These are phyloP conservation scores for Celastrina argiolus DNA, from an alignment of 2,888 invertebrate genomes.

Conservation along the genomic window DNA sequence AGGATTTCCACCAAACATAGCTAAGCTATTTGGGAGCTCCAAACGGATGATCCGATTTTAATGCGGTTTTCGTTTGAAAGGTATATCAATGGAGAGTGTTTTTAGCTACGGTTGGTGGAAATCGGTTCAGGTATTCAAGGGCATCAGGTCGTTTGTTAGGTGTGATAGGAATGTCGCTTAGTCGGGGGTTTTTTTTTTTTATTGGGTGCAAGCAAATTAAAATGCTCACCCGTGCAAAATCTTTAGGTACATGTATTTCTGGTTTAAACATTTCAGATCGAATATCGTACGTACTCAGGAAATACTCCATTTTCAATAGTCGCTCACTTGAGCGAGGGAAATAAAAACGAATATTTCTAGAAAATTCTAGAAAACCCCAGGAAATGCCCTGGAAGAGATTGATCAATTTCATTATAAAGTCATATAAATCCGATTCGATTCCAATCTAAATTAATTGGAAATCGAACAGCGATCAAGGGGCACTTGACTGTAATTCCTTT, in stretches of 20 bases:
- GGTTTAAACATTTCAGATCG: background rate
- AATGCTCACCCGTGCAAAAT: no score
- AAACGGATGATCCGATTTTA: no score
- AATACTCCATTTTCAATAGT: background rate
- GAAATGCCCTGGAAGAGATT: background rate
- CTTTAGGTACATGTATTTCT: background rate
- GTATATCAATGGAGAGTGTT: no score
- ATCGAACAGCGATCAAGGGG: constrained; percentile 31
- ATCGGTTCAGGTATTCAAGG: no score
- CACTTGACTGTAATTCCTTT: constrained; percentile 35
- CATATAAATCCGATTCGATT: constrained; percentile 29
- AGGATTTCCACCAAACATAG: no score
- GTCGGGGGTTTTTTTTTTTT: no score
- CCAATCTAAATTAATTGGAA: constrained; percentile 36
- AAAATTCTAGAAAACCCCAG: background rate
- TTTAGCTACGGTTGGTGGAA: no score
- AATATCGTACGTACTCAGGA: background rate
- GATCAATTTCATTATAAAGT: constrained; percentile 32
- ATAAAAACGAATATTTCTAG: background rate
- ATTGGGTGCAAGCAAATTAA: no score
- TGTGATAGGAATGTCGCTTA: no score
- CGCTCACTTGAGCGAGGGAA: background rate
- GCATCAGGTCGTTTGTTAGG: no score
- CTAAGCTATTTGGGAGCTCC: no score
- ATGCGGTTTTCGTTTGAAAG: no score